Base-by-base conservation (phyloP, 2,797 vertebrate genomes). In the Xenentodon cancila region DNA sequence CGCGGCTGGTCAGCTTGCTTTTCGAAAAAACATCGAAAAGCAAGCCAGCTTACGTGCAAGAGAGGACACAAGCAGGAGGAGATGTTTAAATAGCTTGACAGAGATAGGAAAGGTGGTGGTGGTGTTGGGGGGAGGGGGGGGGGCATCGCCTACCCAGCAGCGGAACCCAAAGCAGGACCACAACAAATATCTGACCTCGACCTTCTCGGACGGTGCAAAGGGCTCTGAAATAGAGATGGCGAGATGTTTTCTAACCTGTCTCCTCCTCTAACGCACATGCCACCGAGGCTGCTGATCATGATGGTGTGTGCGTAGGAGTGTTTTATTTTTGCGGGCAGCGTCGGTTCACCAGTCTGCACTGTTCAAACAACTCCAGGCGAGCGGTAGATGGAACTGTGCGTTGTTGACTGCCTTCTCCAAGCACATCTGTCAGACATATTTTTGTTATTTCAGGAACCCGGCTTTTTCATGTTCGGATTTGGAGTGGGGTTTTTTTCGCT, bases 301-400 rank as follows among this genome's bases (percentile, higher is more conserved):
- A 64, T 81, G 85, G 64, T 73, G 77, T 77, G 87, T 79, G 88
- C 82, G 88, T 90, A 88, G 88, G 89, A 91, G 85, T 77, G 68
- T 72, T 82, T 84, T 78, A 64, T 89, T 82, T 43, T 75, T 68
- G 66, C 68, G 65, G 69, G 51, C 64, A 55, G 74, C 59, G 57
- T 40, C 67, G 77, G 59, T 67, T 61, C 61, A 63, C 30, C 73
- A 65, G 76, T 68, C 69, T 72, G 68, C 43, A 5, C 74, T 78
- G 72, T 71, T 81, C 74, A 63, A 79, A 76, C 83, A 86, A 89
- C 83, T 90, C 86, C 74, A 76, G 75, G 63, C 68, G 58, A 82
- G 77, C 79, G 53, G 73, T 67, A 75, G 66, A 82, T 77, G 76
- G 59, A 80, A 47, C 63, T 51, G 59, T 52, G 57, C 18, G 64